Conservation (phyloP, 2,797 vertebrate genomes). For the Sitta carolinensis region DNA sequence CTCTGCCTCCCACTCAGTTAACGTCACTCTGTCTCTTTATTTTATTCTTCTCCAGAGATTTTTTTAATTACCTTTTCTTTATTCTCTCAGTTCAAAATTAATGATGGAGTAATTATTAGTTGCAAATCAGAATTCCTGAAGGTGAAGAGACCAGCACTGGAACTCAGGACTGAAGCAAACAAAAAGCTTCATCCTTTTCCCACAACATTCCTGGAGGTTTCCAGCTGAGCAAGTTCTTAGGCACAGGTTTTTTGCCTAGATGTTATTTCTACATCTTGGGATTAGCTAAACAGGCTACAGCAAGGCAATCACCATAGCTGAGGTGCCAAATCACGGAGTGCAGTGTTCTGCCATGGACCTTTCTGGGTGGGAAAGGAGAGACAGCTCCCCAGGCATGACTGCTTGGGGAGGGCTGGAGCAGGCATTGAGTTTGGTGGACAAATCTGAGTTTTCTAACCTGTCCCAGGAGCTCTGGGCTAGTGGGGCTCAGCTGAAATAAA, state of each 20-base stretch:
- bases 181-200: fast-evolving
- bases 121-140: not conserved
- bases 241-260: not conserved
- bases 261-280: not conserved
- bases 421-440: not conserved
- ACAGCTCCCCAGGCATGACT: fast-evolving
- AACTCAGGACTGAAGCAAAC: not conserved
- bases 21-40: not conserved
- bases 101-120: constrained; percentile 1
- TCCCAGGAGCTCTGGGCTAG: not conserved
- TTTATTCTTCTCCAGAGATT: not conserved
- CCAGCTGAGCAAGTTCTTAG: not conserved
- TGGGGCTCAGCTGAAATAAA: not conserved
- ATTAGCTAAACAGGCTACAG: not conserved
- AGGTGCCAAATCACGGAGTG: too few relatives aligned
- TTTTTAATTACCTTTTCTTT: constrained; percentile 6
- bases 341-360: fast-evolving
- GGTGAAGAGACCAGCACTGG: not conserved
- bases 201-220: not conserved
- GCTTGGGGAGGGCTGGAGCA: not conserved
- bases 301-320: not conserved
- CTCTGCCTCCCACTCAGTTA: not conserved
- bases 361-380: fast-evolving
- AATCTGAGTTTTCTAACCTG: not conserved
- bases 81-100: not conserved